phyloP scores from a whole-genome alignment of 2,113 vertebrate genomes.

The Gymnocephalus cernua region DNA sequence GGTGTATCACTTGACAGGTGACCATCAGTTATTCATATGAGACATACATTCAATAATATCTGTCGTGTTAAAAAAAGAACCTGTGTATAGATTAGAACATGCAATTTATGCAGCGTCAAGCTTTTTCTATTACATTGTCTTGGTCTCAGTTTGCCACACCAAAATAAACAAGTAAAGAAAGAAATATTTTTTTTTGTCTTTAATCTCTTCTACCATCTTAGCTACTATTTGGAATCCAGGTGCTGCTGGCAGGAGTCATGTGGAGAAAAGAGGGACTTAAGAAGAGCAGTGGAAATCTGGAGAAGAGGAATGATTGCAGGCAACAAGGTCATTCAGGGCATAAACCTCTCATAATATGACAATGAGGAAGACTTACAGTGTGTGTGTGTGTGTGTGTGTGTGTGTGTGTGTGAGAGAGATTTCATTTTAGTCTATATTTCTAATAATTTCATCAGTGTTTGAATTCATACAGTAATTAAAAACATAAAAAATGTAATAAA shows the following conservation, averaged over 20 bases:
- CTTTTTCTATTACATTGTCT: neutral
- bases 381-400: slow-evolving; percentile 1
- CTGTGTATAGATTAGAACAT: neutral
- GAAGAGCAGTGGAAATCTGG: slow-evolving; percentile 7
- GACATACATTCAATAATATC: neutral
- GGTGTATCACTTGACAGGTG: neutral
- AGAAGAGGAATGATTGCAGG: slow-evolving; percentile 11
- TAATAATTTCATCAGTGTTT: too few species aligned
- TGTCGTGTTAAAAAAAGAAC: neutral
- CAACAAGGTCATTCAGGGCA: slow-evolving; percentile 27
- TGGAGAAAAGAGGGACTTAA: slow-evolving; percentile 27
- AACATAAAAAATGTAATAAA: too few species aligned
- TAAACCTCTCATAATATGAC: slow-evolving; percentile 50
- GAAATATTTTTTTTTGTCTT: neutral
- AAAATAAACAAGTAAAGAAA: slow-evolving; percentile 25
- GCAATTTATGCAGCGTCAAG: neutral
- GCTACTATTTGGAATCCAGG: slow-evolving; percentile 29
- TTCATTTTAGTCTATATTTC: too few species aligned
- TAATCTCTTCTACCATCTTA: neutral
- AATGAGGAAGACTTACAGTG: neutral
- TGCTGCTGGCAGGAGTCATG: slow-evolving; percentile 65
- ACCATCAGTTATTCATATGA: neutral
- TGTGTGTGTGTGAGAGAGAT: too few species aligned
- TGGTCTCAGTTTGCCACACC: neutral
- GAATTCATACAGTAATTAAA: too few species aligned